A percentile compares a stretch with the other conserved stretches of the same genome.
phyloP scores from a whole-genome alignment of 2,113 vertebrate genomes.

The Lagenorhynchus albirostris region DNA sequence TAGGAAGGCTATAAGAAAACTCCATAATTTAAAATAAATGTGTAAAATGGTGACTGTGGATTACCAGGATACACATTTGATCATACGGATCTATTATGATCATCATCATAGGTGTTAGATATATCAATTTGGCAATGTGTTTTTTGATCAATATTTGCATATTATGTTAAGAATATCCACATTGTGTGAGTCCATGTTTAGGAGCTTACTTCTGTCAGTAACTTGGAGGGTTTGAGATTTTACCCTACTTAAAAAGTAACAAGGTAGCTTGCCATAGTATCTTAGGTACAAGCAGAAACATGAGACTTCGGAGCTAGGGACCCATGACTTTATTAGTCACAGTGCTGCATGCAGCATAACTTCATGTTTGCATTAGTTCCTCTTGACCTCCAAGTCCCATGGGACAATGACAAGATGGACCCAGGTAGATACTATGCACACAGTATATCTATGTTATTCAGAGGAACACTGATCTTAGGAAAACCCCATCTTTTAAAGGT shows the following conservation, averaged over 20 bases:
- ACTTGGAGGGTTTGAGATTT: not conserved
- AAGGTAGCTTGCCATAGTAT: not conserved
- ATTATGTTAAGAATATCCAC: not conserved
- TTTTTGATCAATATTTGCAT: constrained; percentile 21
- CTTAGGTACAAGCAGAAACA: not conserved
- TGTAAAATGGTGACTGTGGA: not conserved
- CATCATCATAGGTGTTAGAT: not conserved
- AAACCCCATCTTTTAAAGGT: not conserved
- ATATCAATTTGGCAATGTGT: not conserved
- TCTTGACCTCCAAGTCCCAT: not conserved
- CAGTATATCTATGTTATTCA: not conserved
- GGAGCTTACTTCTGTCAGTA: not conserved
- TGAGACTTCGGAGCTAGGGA: not conserved
- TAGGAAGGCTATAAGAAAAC: not conserved
- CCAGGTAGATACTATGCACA: not conserved
- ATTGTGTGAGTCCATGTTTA: not conserved
- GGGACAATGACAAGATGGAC: not conserved
- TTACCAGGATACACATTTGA: not conserved
- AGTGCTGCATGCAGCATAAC: not conserved
- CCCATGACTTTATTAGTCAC: not conserved
- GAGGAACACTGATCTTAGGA: not conserved
- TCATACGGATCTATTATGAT: not conserved
- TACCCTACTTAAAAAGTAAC: not conserved
- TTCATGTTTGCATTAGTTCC: not conserved
- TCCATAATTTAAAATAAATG: not conserved